phyloP scores from a whole-genome alignment of 2,888 invertebrate species.

The Troilus luridus region DNA sequence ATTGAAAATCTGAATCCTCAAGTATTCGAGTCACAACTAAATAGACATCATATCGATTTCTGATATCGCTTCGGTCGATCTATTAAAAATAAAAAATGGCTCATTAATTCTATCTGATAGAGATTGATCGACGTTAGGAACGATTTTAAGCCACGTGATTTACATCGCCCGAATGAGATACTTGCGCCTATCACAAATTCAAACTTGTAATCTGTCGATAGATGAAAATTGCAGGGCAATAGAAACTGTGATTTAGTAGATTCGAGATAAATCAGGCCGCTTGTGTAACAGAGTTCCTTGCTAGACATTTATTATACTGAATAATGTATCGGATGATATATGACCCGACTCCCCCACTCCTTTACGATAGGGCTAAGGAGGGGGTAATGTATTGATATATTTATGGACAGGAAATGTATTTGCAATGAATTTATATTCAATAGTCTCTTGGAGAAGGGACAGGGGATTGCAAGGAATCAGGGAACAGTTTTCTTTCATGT shows the following conservation, averaged over 20 bases:
- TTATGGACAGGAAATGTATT: conserved; percentile 33
- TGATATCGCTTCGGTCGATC: too few relatives aligned
- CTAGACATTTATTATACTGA: conserved; percentile 62
- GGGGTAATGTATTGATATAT: conserved; percentile 42
- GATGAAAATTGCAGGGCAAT: conserved; percentile 44
- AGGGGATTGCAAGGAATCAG: not conserved
- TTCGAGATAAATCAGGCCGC: conserved; percentile 39
- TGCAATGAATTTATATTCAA: conserved; percentile 43
- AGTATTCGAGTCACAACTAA: too few relatives aligned
- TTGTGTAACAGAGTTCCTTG: conserved; percentile 26
- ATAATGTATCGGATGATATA: conserved; percentile 62
- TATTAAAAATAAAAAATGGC: not conserved
- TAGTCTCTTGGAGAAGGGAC: not conserved
- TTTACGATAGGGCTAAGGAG: conserved; percentile 17
- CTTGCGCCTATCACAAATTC: not conserved
- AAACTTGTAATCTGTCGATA: conserved; percentile 42
- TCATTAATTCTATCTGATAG: not conserved
- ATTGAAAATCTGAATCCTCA: too few relatives aligned
- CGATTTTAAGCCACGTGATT: not conserved
- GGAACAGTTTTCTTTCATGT: not conserved
- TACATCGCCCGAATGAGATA: not conserved
- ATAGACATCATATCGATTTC: too few relatives aligned
- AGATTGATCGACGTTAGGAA: not conserved
- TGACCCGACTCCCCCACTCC: not conserved
- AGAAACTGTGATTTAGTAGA: conserved; percentile 46